Base-by-base conservation (phyloP, 1,140 invertebrate genomes). In the Cherax quadricarinatus region DNA sequence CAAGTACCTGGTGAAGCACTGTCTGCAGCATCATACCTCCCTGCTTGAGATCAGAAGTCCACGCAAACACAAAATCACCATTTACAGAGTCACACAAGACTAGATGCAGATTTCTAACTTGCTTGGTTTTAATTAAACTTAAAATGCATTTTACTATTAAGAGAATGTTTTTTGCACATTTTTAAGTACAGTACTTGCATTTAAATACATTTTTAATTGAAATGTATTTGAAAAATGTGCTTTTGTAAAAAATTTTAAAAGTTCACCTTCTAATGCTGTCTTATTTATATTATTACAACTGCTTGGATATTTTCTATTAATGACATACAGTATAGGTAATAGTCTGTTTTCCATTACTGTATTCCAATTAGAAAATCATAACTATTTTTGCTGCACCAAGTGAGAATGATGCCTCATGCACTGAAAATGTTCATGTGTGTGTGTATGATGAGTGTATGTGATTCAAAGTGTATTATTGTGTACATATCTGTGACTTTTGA, bases 1-100 rank as follows among this genome's bases (percentile, higher is more conserved):
- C 85, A 93, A 93, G 30, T 92, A 93, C 48, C 79, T 93, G 2
- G 91, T 93, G 24, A 92, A 93, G 51, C 90, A 92, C 41, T 92
- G 90, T 81, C 85, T 93, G 49, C 88, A 92, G 73, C 86, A 92
- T 30, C 93, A 92, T 30, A 90, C 88, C 7, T 93, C 91, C 2
- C 85, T 93, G 48, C 60, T 92, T 16, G 93, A 93, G 53, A 93
- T 93, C 16, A 66, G 93, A 51, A 91, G 90, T 62, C 90, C 90
- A 16, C 16, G 41, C 18, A 91, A 91, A 82, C 90, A 91, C 73
- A 91, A 91, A 70, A 85, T 86, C 49, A 48, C 83, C 10, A 81
- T 91, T 21, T 91, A 86, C 51, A 81, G 90, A 81, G 86, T 91
- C 66, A 81, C 90, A 41, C 84, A 91, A 18, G 85, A 85, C 49